Evolutionary conservation across 2,888 invertebrate genomes (phyloP).

Genomic region (Mactromeris polynyma): DNA sequence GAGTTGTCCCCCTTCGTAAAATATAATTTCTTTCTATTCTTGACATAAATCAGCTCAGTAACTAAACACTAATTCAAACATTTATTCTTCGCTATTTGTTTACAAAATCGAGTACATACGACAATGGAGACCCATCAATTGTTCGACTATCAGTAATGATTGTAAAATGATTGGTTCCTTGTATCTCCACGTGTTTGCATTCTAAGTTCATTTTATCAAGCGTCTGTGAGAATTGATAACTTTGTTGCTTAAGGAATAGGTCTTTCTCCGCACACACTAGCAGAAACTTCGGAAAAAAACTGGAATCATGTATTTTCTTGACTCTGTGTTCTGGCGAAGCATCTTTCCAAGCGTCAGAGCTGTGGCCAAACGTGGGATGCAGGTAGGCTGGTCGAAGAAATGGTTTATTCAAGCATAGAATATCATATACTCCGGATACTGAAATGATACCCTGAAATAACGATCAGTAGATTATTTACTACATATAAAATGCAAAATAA

Average conservation of each 20-base stretch:
- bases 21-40: no score
- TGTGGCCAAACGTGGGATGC: slow-evolving; percentile 73
- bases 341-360: slow-evolving; percentile 56
- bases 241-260: slow-evolving; percentile 69
- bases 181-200: slow-evolving; percentile 65
- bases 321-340: slow-evolving; percentile 67
- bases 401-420: slow-evolving; percentile 57
- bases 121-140: slow-evolving; percentile 23
- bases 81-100: neutral
- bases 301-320: slow-evolving; percentile 20
- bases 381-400: slow-evolving; percentile 69
- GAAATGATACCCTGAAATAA: slow-evolving; percentile 78
- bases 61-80: neutral
- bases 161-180: slow-evolving; percentile 72
- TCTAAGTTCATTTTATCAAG: slow-evolving; percentile 55
- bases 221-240: slow-evolving; percentile 58
- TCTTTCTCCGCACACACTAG: slow-evolving; percentile 74
- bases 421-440: slow-evolving; percentile 75
- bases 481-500: no score
- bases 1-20: no score
- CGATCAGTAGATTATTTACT: neutral
- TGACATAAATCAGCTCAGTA: no score
- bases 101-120: slow-evolving; percentile 32
- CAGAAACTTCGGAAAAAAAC: slow-evolving; percentile 68
- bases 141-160: slow-evolving; percentile 60